phyloP scores from a whole-genome alignment of 2,888 invertebrate species.

The Neoscelio sp. region DNA sequence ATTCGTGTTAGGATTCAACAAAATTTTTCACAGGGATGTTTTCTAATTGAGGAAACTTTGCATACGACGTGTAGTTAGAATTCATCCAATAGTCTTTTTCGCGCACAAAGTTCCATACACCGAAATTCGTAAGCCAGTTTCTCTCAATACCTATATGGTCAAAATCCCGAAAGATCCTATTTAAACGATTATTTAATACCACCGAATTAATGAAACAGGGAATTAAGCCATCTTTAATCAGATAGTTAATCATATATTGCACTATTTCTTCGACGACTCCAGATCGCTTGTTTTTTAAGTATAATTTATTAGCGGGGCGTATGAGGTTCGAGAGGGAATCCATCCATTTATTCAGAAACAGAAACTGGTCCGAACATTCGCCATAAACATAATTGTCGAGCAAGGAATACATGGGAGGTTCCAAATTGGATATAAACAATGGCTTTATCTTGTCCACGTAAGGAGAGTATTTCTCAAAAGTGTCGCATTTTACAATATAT shows the following conservation, averaged over 20 bases:
- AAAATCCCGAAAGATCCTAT: constrained; percentile 72
- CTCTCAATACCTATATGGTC: constrained; percentile 69
- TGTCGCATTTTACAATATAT: constrained; percentile 18
- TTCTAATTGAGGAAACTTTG: neutral
- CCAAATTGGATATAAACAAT: constrained; percentile 74
- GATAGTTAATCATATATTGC: constrained; percentile 67
- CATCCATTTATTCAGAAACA: constrained; percentile 69
- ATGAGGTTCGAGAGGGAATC: constrained; percentile 57
- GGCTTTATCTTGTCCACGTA: constrained; percentile 73
- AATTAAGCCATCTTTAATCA: constrained; percentile 71
- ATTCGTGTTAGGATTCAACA: neutral
- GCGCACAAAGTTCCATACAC: constrained; percentile 72
- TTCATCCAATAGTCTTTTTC: constrained; percentile 73
- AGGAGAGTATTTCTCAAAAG: constrained; percentile 67
- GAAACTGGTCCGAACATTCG: constrained; percentile 57
- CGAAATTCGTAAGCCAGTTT: constrained; percentile 68
- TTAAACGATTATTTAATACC: constrained; percentile 72
- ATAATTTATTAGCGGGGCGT: constrained; percentile 60
- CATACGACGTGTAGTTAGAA: constrained; percentile 53
- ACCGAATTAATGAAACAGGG: constrained; percentile 74
- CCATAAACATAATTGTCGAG: constrained; percentile 73
- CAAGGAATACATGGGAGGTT: constrained; percentile 70
- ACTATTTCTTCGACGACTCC: constrained; percentile 64
- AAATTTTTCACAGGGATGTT: constrained; percentile 6
- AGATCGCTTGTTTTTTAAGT: constrained; percentile 47